phyloP scores from a whole-genome alignment of 64 coral and sea anemone genomes.

The Anthopleura sola region DNA sequence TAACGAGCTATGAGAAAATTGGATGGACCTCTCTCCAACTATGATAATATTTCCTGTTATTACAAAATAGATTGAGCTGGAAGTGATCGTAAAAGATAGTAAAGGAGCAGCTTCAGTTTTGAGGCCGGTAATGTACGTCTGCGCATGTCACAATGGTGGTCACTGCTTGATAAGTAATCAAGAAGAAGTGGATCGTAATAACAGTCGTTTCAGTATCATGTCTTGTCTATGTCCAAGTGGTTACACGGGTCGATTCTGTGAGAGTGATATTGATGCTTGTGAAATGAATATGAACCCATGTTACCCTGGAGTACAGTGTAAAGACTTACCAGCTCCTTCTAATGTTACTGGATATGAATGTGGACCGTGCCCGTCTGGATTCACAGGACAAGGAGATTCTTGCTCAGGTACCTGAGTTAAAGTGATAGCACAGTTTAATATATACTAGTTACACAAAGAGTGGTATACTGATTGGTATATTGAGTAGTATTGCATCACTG shows the following conservation, averaged over 20 bases:
- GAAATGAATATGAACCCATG: slow-evolving; percentile 43
- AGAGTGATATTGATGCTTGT: slow-evolving; percentile 50
- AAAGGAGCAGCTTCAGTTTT: slow-evolving; percentile 7
- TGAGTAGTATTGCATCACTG: no score
- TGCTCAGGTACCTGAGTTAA: slow-evolving; percentile 11
- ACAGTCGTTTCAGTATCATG: slow-evolving; percentile 4
- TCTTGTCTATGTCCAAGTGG: slow-evolving; percentile 30
- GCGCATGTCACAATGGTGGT: slow-evolving; percentile 28
- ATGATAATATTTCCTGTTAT: no score
- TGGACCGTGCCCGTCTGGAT: slow-evolving; percentile 53
- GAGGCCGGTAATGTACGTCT: slow-evolving; percentile 5
- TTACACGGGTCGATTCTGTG: slow-evolving; percentile 42
- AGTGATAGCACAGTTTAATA: not conserved
- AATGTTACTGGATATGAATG: slow-evolving; percentile 43
- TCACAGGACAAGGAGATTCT: slow-evolving; percentile 26
- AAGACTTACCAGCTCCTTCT: slow-evolving; percentile 39
- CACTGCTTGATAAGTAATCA: not conserved
- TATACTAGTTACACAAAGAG: no score
- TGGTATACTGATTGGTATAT: no score
- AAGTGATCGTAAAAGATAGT: slow-evolving; percentile 11
- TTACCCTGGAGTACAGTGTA: slow-evolving; percentile 53
- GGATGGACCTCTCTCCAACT: no score
- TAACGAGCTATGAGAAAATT: no score
- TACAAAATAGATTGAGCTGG: not conserved
- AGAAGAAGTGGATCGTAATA: not conserved